Conservation (phyloP, 2,113 vertebrate species). For the Donacobius atricapilla region DNA sequence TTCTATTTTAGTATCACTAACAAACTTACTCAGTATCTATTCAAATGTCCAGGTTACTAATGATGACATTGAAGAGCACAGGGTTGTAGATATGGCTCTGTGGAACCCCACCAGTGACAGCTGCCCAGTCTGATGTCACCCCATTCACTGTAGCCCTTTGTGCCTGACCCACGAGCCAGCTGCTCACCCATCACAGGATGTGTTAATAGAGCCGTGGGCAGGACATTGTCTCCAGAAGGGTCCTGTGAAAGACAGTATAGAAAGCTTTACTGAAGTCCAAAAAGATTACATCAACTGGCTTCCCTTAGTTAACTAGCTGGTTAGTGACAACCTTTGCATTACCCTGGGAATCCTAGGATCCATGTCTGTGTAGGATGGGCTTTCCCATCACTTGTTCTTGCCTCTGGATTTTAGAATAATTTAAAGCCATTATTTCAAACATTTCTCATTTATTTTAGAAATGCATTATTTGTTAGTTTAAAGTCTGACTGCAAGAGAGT, state of each 20-base stretch:
- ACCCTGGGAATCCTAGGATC: background rate
- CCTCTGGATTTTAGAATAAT: background rate
- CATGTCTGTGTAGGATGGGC: background rate
- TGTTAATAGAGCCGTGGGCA: background rate
- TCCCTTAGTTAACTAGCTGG: background rate
- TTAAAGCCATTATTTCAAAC: background rate
- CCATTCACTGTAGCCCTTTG: background rate
- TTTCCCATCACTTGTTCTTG: background rate
- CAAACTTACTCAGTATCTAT: background rate
- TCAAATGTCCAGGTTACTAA: background rate
- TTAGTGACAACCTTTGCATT: background rate
- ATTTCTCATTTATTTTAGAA: background rate
- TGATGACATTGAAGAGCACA: background rate
- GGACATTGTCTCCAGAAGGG: background rate
- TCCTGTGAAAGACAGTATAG: rapidly evolving
- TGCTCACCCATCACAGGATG: background rate
- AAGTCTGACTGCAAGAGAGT: background rate
- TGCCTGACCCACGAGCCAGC: background rate
- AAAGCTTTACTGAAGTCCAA: background rate
- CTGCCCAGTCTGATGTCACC: background rate
- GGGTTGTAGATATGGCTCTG: too few relatives aligned
- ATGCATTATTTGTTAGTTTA: background rate
- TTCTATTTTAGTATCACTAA: background rate
- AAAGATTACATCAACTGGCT: background rate
- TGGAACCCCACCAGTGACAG: background rate